A percentile compares a stretch with the other conserved stretches of the same genome.
Evolutionary conservation across 2,113 vertebrate species (phyloP).

Genomic region (Saccopteryx leptura): DNA sequence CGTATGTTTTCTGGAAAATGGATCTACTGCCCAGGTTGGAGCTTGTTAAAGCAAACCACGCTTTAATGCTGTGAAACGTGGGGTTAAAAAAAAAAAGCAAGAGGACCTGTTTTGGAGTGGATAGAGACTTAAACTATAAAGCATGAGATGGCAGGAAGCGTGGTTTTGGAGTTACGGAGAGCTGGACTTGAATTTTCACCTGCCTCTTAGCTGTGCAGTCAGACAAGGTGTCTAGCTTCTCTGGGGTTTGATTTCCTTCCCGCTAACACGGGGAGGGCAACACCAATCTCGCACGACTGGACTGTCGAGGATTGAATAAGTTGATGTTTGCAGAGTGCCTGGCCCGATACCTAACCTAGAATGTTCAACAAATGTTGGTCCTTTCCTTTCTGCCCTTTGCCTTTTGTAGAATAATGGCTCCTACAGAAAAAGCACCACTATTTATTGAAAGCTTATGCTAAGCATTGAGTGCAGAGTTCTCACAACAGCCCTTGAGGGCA

Average conservation of each 20-base stretch:
- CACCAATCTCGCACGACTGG: not conserved
- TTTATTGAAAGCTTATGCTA: not conserved
- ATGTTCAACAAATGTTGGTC: not conserved
- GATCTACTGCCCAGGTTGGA: not conserved
- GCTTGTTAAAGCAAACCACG: constrained; percentile 1
- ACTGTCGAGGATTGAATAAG: not conserved
- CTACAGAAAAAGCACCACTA: not conserved
- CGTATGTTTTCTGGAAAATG: not conserved
- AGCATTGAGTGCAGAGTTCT: not conserved
- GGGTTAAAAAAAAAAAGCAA: not conserved
- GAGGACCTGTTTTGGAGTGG: not conserved
- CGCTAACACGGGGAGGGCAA: not conserved
- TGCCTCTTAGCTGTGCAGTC: not conserved
- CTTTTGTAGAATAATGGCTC: not conserved
- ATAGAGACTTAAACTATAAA: not conserved
- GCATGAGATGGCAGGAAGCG: not conserved
- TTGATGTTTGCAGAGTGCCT: not conserved
- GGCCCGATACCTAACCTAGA: not conserved
- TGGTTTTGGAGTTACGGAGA: not conserved
- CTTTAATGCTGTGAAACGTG: not conserved
- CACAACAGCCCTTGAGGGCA: not conserved
- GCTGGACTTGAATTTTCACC: not conserved
- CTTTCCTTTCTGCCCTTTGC: not conserved
- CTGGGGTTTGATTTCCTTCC: constrained; percentile 41
- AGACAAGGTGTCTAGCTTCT: not conserved